Conservation (phyloP, 2,797 vertebrate species). For the Labroides dimidiatus region DNA sequence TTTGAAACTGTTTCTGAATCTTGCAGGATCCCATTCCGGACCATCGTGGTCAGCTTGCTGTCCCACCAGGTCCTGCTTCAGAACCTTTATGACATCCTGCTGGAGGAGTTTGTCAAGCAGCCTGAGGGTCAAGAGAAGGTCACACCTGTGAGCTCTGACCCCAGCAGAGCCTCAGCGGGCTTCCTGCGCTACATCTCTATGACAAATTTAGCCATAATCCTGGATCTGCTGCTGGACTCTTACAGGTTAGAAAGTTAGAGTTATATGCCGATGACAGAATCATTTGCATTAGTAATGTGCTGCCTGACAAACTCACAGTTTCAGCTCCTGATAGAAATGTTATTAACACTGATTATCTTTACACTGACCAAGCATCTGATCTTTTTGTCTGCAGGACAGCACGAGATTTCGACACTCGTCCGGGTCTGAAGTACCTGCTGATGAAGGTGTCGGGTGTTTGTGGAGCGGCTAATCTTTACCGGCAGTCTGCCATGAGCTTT, state of each 20-base stretch:
- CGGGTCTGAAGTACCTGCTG: constrained; percentile 95
- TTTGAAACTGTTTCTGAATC: not conserved
- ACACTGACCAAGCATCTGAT: not conserved
- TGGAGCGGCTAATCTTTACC: constrained; percentile 95
- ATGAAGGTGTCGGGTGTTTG: constrained; percentile 97
- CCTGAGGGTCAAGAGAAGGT: constrained; percentile 85
- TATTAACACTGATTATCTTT: not conserved
- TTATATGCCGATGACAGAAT: not conserved
- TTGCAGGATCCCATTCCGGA: constrained; percentile 94
- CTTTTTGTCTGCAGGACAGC: constrained; percentile 83
- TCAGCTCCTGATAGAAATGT: not conserved
- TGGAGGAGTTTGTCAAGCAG: constrained; percentile 95
- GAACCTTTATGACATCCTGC: constrained; percentile 94
- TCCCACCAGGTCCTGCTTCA: constrained; percentile 98
- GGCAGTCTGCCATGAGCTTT: constrained; percentile 98
- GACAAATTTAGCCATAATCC: constrained; percentile 96
- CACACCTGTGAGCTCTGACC: constrained; percentile 83
- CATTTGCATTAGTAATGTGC: not conserved
- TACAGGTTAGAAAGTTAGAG: constrained; percentile 76
- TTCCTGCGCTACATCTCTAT: constrained; percentile 98
- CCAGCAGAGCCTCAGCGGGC: constrained; percentile 82
- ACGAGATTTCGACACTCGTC: constrained; percentile 95
- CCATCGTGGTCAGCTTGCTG: constrained; percentile 95
- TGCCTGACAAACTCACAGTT: not conserved
- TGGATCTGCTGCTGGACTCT: constrained; percentile 96